These are phyloP conservation scores for Esperia sulphurella DNA, from an alignment of 2,888 invertebrate genomes.

Conservation along the genomic window DNA sequence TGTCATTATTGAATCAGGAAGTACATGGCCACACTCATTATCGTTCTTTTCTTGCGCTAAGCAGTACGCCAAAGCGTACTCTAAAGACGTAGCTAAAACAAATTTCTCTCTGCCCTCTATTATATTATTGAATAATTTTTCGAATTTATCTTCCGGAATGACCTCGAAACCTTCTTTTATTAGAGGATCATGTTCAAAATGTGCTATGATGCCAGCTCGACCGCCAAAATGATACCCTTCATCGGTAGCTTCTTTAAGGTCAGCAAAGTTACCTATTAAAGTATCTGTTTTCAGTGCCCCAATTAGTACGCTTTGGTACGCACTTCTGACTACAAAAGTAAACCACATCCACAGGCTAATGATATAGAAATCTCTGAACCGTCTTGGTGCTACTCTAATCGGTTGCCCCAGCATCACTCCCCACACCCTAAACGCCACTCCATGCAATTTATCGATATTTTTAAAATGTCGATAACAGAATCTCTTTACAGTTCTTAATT, in stretches of 20 bases:
- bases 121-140: slow-evolving; percentile 42
- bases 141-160: slow-evolving; percentile 45
- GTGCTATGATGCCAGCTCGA: slow-evolving; percentile 41
- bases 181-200: slow-evolving; percentile 52
- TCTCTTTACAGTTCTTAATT: slow-evolving; percentile 33
- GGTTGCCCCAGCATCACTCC: slow-evolving; percentile 56
- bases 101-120: slow-evolving; percentile 43
- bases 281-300: slow-evolving; percentile 55
- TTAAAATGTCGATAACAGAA: slow-evolving; percentile 44
- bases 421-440: slow-evolving; percentile 49
- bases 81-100: slow-evolving; percentile 51
- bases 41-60: slow-evolving; percentile 43
- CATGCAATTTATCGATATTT: slow-evolving; percentile 38
- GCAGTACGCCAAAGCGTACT: slow-evolving; percentile 53
- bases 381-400: slow-evolving; percentile 40
- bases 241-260: slow-evolving; percentile 43
- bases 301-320: slow-evolving; percentile 60
- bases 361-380: slow-evolving; percentile 59
- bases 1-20: slow-evolving; percentile 54
- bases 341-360: slow-evolving; percentile 59
- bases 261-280: slow-evolving; percentile 41
- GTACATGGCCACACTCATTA: slow-evolving; percentile 50
- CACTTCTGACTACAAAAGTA: slow-evolving; percentile 55
- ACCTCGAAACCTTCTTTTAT: slow-evolving; percentile 43
- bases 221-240: slow-evolving; percentile 52